Conservation (phyloP, 1,140 invertebrate genomes). For the Eueides isabella region DNA sequence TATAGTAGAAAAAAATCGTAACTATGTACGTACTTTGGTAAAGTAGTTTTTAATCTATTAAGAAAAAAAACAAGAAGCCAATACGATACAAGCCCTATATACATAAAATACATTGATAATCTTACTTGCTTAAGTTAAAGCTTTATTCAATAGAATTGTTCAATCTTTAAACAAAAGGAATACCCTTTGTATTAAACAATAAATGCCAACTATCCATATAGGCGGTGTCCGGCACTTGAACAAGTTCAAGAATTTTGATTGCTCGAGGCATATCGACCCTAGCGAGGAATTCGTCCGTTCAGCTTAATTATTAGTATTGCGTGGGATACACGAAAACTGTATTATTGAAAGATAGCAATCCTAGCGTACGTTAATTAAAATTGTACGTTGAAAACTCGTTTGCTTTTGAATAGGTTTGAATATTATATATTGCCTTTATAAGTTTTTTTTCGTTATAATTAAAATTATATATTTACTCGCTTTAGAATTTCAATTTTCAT, state of each 20-base stretch:
- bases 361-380: constrained; percentile 18
- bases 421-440: too few relatives aligned
- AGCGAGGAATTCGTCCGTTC: constrained; percentile 34
- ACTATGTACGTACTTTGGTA: too few relatives aligned
- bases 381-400: not conserved
- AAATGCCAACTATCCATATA: constrained; percentile 13
- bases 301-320: constrained; percentile 23
- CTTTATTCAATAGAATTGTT: not conserved
- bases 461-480: too few relatives aligned
- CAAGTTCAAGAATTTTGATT: constrained; percentile 48
- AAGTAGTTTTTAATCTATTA: too few relatives aligned
- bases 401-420: not conserved
- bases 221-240: constrained; percentile 11
- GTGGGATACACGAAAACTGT: constrained; percentile 19
- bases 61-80: not conserved
- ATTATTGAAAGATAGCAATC: constrained; percentile 18
- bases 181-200: constrained; percentile 4
- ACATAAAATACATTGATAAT: not conserved
- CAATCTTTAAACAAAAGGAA: not conserved
- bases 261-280: constrained; percentile 30
- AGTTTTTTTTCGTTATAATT: too few relatives aligned
- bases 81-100: not conserved
- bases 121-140: not conserved
- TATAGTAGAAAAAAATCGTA: too few relatives aligned
- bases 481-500: too few relatives aligned